Evolutionary conservation across 1,140 invertebrate species (phyloP), one percentile per base, ranked within the genome.

Genomic region (Rhyacophila brunnea): DNA sequence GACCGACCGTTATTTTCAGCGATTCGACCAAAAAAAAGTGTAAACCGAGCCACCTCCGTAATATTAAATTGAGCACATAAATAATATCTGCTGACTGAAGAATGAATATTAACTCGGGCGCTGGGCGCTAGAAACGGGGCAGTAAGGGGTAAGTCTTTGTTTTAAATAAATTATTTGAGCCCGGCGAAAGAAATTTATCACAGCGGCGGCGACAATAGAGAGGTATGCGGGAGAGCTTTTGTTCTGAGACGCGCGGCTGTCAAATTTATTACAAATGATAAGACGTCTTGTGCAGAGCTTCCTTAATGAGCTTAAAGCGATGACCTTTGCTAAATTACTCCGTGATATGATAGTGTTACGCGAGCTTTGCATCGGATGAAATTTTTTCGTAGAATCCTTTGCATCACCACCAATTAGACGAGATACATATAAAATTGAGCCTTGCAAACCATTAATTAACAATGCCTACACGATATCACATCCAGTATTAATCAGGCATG

Each of bases 191-290:
- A 54, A 54, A 54, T 52, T 52, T 36, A 52, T 52, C 51, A 44
- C 34, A 13, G 32, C 40, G 40, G 51, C 1, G 51, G 11, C 20
- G 51, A 52, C 49, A 52, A 52, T 52, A 34, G 49, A 36, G 14
- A 52, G 35, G 35, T 42, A 19, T 42, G 40, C 49, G 35, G 23
- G 38, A 13, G n/a, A 15, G 40, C 28, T 40, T 28, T 54, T 54
- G 51, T 54, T 44, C 51, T 45, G 40, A 11, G 3, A 15, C 38
- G 5, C 38, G 36, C 42, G 36, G 34, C 42, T 45, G 51, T 23
- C 38, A 54, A 45, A 54, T 54, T 54, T 54, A 45, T 54, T 54
- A 54, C 51, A 54, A 54, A 54, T 54, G 51, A 54, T 54, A 54
- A 54, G 28, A 45, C 42, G 51, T 54, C 51, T 23, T 54, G 7